These are phyloP conservation scores for Pongo abelii DNA, from an alignment of 2,113 vertebrate genomes.

Conservation along the genomic window DNA sequence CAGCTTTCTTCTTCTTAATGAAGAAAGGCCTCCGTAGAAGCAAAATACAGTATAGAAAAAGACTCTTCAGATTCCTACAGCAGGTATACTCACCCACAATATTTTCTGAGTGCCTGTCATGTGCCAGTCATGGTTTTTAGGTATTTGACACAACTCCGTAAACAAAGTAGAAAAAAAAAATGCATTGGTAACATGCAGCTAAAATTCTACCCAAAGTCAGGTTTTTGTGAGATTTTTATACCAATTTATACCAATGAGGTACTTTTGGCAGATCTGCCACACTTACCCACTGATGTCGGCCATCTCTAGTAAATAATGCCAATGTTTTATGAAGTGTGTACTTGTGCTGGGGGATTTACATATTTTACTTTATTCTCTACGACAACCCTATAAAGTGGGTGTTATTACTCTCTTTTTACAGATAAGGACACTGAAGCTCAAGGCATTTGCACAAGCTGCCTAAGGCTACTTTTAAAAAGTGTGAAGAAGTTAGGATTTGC, in stretches of 20 bases:
- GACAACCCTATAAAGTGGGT: background rate
- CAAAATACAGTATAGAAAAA: background rate
- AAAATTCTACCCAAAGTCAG: background rate
- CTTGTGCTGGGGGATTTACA: background rate
- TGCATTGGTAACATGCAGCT: background rate
- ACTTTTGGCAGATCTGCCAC: background rate
- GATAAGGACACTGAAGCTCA: background rate
- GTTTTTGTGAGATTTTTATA: background rate
- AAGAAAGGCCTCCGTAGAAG: background rate
- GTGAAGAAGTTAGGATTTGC: background rate
- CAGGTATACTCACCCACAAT: background rate
- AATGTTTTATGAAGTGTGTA: fast-evolving
- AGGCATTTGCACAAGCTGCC: background rate
- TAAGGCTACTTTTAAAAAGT: background rate
- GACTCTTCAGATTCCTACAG: background rate
- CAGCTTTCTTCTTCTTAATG: background rate
- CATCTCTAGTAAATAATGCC: background rate
- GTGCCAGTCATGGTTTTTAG: background rate
- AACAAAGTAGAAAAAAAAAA: background rate
- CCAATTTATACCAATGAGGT: background rate
- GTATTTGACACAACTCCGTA: background rate
- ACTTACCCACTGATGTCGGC: fast-evolving
- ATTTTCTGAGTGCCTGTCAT: background rate
- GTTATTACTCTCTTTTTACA: background rate
- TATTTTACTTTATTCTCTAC: background rate